These are phyloP conservation scores for Poecilus cupreus DNA, from an alignment of 2,888 invertebrate genomes.

Conservation along the genomic window DNA sequence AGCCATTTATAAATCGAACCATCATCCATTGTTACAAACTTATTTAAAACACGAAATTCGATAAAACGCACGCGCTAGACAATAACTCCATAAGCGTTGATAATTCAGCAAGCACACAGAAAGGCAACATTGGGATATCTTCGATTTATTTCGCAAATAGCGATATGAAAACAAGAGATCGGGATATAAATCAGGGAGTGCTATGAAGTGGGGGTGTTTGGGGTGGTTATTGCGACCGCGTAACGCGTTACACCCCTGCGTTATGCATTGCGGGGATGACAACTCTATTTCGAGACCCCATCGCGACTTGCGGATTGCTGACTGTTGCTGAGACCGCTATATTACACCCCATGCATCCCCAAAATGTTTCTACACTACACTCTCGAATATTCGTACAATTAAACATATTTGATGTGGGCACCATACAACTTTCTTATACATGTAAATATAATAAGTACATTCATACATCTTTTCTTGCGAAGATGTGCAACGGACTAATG, in stretches of 20 bases:
- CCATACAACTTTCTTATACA: too few species aligned
- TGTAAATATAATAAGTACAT: too few species aligned
- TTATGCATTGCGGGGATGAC: not conserved
- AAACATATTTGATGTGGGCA: too few species aligned
- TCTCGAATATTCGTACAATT: too few species aligned
- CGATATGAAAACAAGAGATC: conserved; percentile 31
- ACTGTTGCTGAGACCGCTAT: not conserved
- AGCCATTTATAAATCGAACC: not conserved
- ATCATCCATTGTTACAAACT: conserved; percentile 6
- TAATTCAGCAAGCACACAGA: too few species aligned
- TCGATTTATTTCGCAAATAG: conserved; percentile 27
- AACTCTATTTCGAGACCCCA: conserved; percentile 4
- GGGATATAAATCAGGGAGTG: conserved; percentile 21
- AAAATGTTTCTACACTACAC: not conserved
- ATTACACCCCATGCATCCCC: not conserved
- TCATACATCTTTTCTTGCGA: too few species aligned
- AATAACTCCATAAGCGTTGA: too few species aligned
- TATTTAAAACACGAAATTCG: not conserved
- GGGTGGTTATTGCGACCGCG: conserved; percentile 36
- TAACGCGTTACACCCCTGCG: conserved; percentile 3
- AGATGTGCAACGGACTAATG: too few species aligned
- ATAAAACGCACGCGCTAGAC: not conserved
- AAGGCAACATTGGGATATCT: too few species aligned
- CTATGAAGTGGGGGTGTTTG: not conserved
- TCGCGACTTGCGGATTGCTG: not conserved